Evolutionary conservation across 1,140 invertebrate genomes (phyloP).

Genomic region (Pogonomyrmex barbatus): DNA sequence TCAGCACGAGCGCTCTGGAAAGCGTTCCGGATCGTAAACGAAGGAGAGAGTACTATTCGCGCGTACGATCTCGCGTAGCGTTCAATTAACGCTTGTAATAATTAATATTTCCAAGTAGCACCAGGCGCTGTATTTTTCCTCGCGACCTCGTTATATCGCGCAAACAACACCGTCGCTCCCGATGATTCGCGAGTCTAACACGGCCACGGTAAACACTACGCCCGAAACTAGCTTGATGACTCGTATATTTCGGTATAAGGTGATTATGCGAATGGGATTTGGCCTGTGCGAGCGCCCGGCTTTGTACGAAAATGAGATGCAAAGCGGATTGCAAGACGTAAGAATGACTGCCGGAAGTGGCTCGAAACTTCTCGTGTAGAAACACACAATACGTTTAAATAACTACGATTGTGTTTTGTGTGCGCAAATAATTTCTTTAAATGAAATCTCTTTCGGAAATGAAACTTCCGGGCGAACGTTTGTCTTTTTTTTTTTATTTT

Average conservation of each 20-base stretch:
- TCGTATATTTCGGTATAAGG: conserved; percentile 38
- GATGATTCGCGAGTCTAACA: not conserved
- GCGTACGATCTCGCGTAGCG: too few species aligned
- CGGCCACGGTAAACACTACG: not conserved
- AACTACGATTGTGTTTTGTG: not conserved
- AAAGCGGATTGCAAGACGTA: conserved; percentile 39
- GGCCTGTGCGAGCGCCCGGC: not conserved
- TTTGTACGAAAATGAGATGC: conserved; percentile 43
- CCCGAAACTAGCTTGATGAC: conserved; percentile 35
- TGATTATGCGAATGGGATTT: conserved; percentile 36
- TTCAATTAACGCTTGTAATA: not conserved
- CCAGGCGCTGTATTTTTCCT: not conserved
- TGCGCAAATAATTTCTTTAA: conserved; percentile 18
- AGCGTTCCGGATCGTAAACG: not conserved
- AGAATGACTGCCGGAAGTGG: conserved; percentile 16
- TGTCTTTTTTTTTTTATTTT: too few species aligned
- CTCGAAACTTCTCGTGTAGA: not conserved
- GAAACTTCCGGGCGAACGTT: not conserved
- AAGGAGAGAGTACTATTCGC: not conserved
- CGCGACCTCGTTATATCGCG: not conserved
- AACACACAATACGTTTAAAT: not conserved
- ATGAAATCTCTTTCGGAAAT: not conserved
- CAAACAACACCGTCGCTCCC: not conserved
- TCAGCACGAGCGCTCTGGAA: not conserved
- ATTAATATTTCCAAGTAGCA: not conserved